A percentile compares a stretch with the other conserved stretches of the same genome.
These are phyloP conservation scores for Callinectes sapidus DNA, from an alignment of 2,888 invertebrate species.

Conservation along the genomic window DNA sequence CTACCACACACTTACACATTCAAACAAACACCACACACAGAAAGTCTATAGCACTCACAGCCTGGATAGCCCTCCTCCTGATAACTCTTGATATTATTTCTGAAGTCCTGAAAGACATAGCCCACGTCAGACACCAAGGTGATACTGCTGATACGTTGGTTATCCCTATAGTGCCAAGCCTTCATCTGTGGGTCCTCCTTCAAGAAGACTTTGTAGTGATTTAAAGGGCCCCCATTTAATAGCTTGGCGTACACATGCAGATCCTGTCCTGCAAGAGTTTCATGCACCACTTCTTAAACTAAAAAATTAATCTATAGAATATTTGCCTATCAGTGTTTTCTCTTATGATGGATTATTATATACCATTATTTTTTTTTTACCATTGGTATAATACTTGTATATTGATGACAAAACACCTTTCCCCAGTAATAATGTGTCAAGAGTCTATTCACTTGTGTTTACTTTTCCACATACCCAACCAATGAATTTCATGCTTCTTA, in stretches of 20 bases:
- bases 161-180: conserved; percentile 76
- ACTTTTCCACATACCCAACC: too few relatives aligned
- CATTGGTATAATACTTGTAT: too few relatives aligned
- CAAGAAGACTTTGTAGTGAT: conserved; percentile 73
- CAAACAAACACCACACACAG: not conserved
- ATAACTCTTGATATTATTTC: not conserved
- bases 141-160: conserved; percentile 75
- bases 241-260: conserved; percentile 39
- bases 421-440: too few relatives aligned
- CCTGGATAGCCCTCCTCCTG: conserved; percentile 35
- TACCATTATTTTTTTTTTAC: too few relatives aligned
- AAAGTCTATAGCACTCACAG: conserved; percentile 37
- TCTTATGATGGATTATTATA: too few relatives aligned
- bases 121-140: conserved; percentile 76
- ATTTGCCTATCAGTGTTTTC: not conserved
- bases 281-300: not conserved
- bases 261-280: conserved; percentile 5
- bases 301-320: not conserved
- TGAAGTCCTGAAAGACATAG: conserved; percentile 73
- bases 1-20: not conserved
- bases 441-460: too few relatives aligned
- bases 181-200: conserved; percentile 74
- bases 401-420: too few relatives aligned
- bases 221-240: conserved; percentile 8
- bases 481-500: too few relatives aligned